phyloP scores from a whole-genome alignment of 2,113 vertebrate genomes.

The Cavia porcellus region DNA sequence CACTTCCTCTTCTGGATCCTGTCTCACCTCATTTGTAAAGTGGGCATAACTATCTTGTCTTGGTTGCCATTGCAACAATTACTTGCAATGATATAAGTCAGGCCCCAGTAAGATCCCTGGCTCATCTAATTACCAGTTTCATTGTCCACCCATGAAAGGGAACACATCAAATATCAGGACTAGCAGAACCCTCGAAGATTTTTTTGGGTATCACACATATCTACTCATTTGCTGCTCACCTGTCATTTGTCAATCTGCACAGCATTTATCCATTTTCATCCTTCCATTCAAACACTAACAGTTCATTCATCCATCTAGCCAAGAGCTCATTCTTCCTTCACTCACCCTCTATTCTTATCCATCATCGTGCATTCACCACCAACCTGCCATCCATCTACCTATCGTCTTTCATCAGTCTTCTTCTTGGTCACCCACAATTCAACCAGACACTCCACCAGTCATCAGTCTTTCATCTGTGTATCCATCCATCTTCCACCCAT shows the following conservation, averaged over 20 bases:
- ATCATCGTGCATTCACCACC: neutral
- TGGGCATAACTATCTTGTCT: neutral
- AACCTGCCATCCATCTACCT: neutral
- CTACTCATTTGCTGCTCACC: neutral
- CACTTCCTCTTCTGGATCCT: neutral
- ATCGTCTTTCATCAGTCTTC: neutral
- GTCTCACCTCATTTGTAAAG: neutral
- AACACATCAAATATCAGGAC: neutral
- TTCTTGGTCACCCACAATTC: neutral
- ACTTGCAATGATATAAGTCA: neutral
- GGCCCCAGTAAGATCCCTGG: neutral
- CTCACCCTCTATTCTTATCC: neutral
- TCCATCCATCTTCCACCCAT: neutral
- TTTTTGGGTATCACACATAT: neutral
- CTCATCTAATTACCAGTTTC: neutral
- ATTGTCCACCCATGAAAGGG: neutral
- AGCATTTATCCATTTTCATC: constrained; percentile 4
- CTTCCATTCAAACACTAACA: neutral
- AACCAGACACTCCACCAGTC: neutral
- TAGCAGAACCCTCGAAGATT: neutral
- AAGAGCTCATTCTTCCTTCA: neutral
- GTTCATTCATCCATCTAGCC: neutral
- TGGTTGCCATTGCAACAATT: neutral
- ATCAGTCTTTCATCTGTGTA: constrained; percentile 3
- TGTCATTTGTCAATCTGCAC: neutral